A percentile compares a stretch with the other conserved stretches of the same genome.
These are phyloP conservation scores for Drosophila asahinai DNA, from an alignment of 1,140 invertebrate genomes.

Conservation along the genomic window DNA sequence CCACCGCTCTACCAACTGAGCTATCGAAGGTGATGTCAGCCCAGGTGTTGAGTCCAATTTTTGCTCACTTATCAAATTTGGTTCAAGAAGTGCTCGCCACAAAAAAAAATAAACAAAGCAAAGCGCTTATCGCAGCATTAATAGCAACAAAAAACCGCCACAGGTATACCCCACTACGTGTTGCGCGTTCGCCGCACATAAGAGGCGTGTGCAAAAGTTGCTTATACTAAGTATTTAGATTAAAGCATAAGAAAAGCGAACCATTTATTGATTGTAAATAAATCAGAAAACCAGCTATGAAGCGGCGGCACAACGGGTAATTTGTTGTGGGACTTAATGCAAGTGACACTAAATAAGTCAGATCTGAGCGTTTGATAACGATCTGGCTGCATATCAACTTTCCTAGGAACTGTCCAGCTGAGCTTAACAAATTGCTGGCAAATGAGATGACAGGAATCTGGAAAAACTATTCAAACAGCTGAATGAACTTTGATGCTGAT, in stretches of 20 bases:
- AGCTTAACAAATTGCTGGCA: constrained; percentile 48
- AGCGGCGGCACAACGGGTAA: constrained; percentile 20
- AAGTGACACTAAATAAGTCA: constrained; percentile 54
- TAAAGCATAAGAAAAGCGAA: constrained; percentile 16
- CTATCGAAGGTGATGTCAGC: constrained; percentile 89
- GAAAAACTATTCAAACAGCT: constrained; percentile 53
- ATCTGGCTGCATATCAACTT: constrained; percentile 51
- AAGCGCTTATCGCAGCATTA: constrained; percentile 71
- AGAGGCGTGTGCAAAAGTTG: constrained; percentile 28
- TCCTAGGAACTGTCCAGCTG: constrained; percentile 28
- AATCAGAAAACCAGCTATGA: constrained; percentile 18
- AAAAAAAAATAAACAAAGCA: constrained; percentile 41
- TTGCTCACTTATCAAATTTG: constrained; percentile 44
- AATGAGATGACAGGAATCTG: constrained; percentile 32
- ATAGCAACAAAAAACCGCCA: constrained; percentile 19
- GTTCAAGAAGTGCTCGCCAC: constrained; percentile 21
- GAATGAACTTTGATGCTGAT: constrained; percentile 62
- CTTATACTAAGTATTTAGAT: constrained; percentile 23
- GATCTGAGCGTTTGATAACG: constrained; percentile 30
- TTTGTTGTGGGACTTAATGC: constrained; percentile 31
- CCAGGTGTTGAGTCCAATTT: constrained; percentile 60
- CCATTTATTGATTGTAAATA: constrained; percentile 24
- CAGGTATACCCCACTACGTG: constrained; percentile 14
- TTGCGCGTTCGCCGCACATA: constrained; percentile 17
- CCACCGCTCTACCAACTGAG: constrained; percentile 96